A percentile compares a stretch with the other conserved stretches of the same genome.
These are phyloP conservation scores for Myotis pilosus DNA, from an alignment of 2,797 vertebrate genomes.

Conservation along the genomic window DNA sequence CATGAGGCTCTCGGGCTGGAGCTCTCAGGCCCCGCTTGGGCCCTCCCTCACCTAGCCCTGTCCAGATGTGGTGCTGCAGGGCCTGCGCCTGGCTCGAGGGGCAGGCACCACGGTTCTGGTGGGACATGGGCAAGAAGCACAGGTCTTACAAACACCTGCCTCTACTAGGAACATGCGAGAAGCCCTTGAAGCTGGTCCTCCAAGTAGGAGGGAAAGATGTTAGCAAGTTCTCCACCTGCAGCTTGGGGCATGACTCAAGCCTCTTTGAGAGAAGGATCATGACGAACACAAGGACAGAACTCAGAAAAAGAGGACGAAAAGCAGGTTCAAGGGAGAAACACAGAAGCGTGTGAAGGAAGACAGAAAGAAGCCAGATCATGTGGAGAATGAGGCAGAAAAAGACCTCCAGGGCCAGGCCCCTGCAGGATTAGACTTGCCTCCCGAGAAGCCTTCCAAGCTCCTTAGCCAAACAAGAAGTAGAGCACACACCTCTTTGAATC, in stretches of 20 bases:
- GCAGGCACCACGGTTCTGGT: neutral
- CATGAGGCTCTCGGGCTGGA: neutral
- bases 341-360: constrained; percentile 83
- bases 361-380: constrained; percentile 92
- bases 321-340: neutral
- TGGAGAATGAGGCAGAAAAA: constrained; percentile 89
- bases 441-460: constrained; percentile 87
- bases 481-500: constrained; percentile 95
- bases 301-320: neutral
- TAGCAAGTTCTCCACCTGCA: neutral
- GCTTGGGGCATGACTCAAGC: neutral
- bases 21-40: neutral
- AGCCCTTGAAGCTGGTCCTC: neutral
- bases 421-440: constrained; percentile 87
- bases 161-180: neutral
- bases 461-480: constrained; percentile 90
- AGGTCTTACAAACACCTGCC: neutral
- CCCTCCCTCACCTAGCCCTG: neutral
- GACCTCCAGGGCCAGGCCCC: constrained; percentile 89
- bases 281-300: neutral
- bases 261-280: neutral
- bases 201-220: neutral
- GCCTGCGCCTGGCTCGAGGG: neutral
- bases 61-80: neutral
- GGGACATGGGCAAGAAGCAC: neutral